Base-by-base conservation (phyloP, 2,888 invertebrate species). In the Dynastes maya region DNA sequence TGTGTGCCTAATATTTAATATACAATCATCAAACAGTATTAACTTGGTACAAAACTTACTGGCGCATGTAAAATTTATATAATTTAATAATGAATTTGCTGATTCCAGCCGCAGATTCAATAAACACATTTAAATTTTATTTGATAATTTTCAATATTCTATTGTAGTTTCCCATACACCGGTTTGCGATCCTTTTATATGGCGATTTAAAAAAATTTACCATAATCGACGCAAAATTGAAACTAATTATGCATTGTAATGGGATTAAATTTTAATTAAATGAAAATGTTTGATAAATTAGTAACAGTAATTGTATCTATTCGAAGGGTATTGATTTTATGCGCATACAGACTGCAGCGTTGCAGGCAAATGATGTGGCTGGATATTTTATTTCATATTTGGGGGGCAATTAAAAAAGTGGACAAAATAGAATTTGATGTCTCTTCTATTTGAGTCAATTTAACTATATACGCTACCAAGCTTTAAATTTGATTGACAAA, bases 231-330 rank as follows among this genome's bases (percentile, higher is more conserved):
- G 8, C 45, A 29, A 29, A 32, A 51, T 70, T 51, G 32, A 51
- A 70, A 51, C 53, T 53, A 70, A 70, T 70, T 70, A 51, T 29
- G 29, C 67, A 8, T 29, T 49, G 29, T 53, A 51, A 70, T 32
- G 51, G n/a, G 70, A 70, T 70, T 70, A 70, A 53, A 55, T 53
- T 70, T 70, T 70, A 70, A 70, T 70, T 70, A 70, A 70, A 70
- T 29, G 13, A 70, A 70, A 70, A 49, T 53, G 70, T 29, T 13
- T 22, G 27, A 51, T 70, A 70, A 70, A 70, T 70, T 53, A 70
- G 70, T 55, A 55, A 55, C 22, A 16, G 16, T 22, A 22, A 6
- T n/a, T n/a, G 22, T 16, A 55, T 3, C 22, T 22, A 55, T 55
- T 55, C 55, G n/a, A 55, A 16, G 8, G 2, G 22, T 55, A 55